phyloP scores from a whole-genome alignment of 1,140 invertebrate species.

The Dendrolimus kikuchii region DNA sequence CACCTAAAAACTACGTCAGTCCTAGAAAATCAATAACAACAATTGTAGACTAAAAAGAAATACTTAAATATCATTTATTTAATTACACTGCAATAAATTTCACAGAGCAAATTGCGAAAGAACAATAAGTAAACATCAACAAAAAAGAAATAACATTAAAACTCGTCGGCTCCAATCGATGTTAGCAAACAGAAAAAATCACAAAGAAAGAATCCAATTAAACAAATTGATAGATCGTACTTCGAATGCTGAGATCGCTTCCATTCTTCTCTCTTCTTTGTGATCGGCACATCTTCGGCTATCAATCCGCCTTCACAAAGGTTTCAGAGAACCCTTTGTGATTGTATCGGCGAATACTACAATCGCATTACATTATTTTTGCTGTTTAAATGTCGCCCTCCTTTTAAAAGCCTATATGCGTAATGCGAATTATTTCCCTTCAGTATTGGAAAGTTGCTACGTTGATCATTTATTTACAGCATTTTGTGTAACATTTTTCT shows the following conservation, averaged over 20 bases:
- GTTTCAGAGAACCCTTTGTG: conserved; percentile 29
- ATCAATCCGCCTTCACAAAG: conserved; percentile 35
- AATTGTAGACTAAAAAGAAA: no score
- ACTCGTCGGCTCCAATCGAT: conserved; percentile 36
- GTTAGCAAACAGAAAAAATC: conserved; percentile 36
- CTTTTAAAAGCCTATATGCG: background rate
- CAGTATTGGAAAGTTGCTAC: background rate
- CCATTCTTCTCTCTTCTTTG: conserved; percentile 42
- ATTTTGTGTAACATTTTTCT: no score
- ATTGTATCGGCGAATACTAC: conserved; percentile 29
- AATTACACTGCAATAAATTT: background rate
- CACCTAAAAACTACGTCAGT: no score
- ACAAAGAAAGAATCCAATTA: conserved; percentile 60
- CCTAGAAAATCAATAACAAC: no score
- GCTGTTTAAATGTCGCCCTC: conserved; percentile 14
- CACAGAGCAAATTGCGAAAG: background rate
- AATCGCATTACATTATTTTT: conserved; percentile 28
- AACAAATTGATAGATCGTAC: conserved; percentile 60
- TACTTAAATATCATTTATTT: no score
- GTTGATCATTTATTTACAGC: no score
- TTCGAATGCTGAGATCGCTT: conserved; percentile 14
- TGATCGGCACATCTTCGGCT: conserved; percentile 43
- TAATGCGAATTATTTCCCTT: background rate
- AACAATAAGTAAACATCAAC: conserved; percentile 8
- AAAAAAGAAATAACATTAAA: conserved; percentile 45